Evolutionary conservation across 53 echinoderm and acorn worm species (phyloP), one percentile per base, ranked within the genome.

Genomic region (Actinopyga echinites): DNA sequence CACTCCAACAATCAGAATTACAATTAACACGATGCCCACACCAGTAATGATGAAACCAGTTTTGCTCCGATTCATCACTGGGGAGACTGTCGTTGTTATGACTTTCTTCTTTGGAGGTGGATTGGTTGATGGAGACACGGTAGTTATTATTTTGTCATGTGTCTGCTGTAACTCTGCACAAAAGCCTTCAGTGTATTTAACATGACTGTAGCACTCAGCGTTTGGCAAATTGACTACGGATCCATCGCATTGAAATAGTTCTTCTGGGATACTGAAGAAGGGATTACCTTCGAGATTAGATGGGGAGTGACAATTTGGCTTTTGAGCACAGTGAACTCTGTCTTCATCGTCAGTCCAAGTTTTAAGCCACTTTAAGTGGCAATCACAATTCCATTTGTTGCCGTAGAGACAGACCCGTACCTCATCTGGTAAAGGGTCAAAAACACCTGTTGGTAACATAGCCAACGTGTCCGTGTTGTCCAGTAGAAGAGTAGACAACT

Each of bases 331-430:
- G 17, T 60, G 28, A 12, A 80, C 13, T 37, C 81, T 80, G 60
- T 5, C 44, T 30, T 36, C 40, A 0, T 59, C 62, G 20, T 59
- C 81, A 12, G 37, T 59, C 81, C 81, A 80, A 15, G 43, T 19
- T 37, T 62, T 59, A 19, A 80, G 63, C 81, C 81, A 80, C 15
- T 80, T 37, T 59, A 80, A 20, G 9, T 80, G 81, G 23, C 81
- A 80, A 32, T 80, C 81, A 24, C 81, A 80, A 22, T 61, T 25
- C 81, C 81, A 80, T 36, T 20, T 38, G 42, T 80, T 80, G 29
- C 81, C 81, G 32, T 40, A 80, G 10, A 80, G 22, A 38, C 81
- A 80, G 10, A 80, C 58, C 42, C 22, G 13, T 30, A 61, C 81
- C 23, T 20, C 9, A 24, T 23, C 13, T 0, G 81, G 81, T 37